Evolutionary conservation across 1,140 invertebrate species (phyloP), one percentile per base, ranked within the genome.

Genomic region (Trichonephila clavata): DNA sequence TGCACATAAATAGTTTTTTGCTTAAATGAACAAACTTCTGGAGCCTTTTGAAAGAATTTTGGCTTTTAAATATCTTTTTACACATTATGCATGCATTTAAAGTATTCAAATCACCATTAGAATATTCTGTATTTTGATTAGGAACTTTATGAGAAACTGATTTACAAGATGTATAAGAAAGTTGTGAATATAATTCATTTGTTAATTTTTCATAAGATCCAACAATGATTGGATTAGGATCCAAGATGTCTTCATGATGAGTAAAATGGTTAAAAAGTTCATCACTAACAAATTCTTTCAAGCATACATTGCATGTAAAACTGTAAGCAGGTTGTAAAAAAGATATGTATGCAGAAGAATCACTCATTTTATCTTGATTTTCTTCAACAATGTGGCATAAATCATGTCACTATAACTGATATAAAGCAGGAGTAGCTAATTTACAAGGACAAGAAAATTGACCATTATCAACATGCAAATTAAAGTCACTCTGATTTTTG

Each of bases 341-440:
- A 59, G 24, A 24, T 59, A 32, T 27, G 21, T 24, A 59, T 6
- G 83, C 16, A 21, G 61, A 50, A 32, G 14, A 3, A 61, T 18
- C n/a, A 24, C 3, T 59, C 27, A 43, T 14, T 21, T 32, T 32
- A n/a, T 61, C 59, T 43, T 80, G 13, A 43, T 57, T 77, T 92
- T 92, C 80, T 24, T 39, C 90, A 24, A 84, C 6, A 84, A 60
- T 92, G 24, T 91, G 90, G 1, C 60, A 32, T 27, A 92, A 20
- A 92, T 92, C 80, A 65, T 92, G 90, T 5, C 65, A 21, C 57
- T 92, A 59, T 20, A 92, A 27, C n/a, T 92, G 60, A 60, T 61
- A 0, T 43, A 92, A 57, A 32, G 84, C 90, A 50, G 27, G 13
- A 84, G 84, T 84, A 13, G 18, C 20, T 3, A 63, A 60, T 61